These are phyloP conservation scores for Dioctria rufipes DNA, from an alignment of 2,888 invertebrate genomes.

Conservation along the genomic window DNA sequence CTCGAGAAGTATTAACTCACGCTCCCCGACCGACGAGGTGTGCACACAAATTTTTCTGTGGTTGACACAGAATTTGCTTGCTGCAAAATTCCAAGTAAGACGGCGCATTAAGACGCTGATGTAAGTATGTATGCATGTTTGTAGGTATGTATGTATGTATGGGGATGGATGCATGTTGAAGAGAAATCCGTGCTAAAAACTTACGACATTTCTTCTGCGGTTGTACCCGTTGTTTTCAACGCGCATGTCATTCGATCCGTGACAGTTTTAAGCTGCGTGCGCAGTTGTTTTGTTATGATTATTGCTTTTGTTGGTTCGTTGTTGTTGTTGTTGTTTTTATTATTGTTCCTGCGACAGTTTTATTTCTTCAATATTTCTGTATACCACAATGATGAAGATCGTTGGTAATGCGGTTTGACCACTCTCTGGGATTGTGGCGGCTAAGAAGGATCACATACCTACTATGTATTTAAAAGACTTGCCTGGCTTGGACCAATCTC, in stretches of 20 bases:
- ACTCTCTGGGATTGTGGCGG: neutral
- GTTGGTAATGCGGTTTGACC: conserved; percentile 49
- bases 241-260: conserved; percentile 48
- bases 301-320: conserved; percentile 23
- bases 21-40: conserved; percentile 21
- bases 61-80: conserved; percentile 44
- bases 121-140: too few relatives aligned
- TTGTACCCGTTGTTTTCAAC: conserved; percentile 21
- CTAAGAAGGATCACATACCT: conserved; percentile 15
- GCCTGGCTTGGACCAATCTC: conserved; percentile 22
- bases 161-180: neutral
- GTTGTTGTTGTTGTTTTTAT: conserved; percentile 1
- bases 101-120: neutral
- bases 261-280: conserved; percentile 43
- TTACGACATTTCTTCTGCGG: conserved; percentile 22
- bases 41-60: conserved; percentile 26
- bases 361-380: conserved; percentile 31
- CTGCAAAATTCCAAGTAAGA: conserved; percentile 27
- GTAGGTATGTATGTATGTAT: too few relatives aligned
- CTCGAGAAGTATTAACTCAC: conserved; percentile 9
- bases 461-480: neutral
- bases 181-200: conserved; percentile 19
- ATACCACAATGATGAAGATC: conserved; percentile 10
- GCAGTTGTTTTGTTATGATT: conserved; percentile 29
- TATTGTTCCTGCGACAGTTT: neutral